Base-by-base conservation (phyloP, 2,888 invertebrate species). In the Lobophora halterata region DNA sequence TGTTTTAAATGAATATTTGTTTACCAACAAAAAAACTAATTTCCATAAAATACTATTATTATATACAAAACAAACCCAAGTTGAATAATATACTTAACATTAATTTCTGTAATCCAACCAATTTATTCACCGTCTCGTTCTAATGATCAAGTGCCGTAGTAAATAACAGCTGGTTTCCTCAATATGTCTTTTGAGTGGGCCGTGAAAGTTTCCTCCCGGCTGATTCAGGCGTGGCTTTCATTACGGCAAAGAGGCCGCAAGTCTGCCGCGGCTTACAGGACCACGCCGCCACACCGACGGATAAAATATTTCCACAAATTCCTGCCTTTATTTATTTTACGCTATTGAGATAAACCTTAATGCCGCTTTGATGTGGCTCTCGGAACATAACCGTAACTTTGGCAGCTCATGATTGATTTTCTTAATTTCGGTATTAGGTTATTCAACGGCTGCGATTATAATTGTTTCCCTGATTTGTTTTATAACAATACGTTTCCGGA, bases 331-430 rank as follows among this genome's bases (percentile, higher is more conserved):
- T 83, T 85, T 83, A 81, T 81, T 81, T 76, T 73, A 71, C 73
- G 80, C 77, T 75, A 72, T 79, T 77, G 72, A 83, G 78, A 83
- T 85, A 79, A 78, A 79, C 78, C 73, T 65, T 83, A 85, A 86
- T 83, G 76, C 73, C 65, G 65, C 82, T 85, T 85, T 85, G 85
- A 86, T 86, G 86, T 81, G 83, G 81, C 74, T 71, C 49, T 39
- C 65, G 62, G 61, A 71, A 66, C 65, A 65, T 61, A 66, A 71
- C 71, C 65, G 71, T 67, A 77, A 79, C 73, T 85, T 83, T 80
- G 74, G 66, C 73, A 76, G 71, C 55, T 49, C 71, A 73, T 81
- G 79, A 85, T 83, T 83, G 80, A 81, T 85, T 82, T 74, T 71
- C 56, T 58, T 60, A 72, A 73, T 71, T 73, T 68, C 60, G 52